Evolutionary conservation across 2,113 vertebrate genomes (phyloP).

Genomic region (Oreamnos americanus): DNA sequence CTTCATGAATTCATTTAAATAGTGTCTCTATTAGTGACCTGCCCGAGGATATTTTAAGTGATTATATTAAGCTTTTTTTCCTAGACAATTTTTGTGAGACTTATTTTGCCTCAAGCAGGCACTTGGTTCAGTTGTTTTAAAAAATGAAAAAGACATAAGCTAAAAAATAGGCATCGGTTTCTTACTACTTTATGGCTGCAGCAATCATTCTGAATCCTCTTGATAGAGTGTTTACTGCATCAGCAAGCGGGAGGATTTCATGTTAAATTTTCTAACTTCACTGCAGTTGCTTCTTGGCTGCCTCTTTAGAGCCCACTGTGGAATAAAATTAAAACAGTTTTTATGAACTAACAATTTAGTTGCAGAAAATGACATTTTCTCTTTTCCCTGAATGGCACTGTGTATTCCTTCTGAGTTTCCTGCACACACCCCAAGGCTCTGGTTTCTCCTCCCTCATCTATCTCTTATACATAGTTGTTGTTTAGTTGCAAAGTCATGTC

Average conservation of each 20-base stretch:
- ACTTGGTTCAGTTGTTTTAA: slow-evolving; percentile 26
- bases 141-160: slow-evolving; percentile 21
- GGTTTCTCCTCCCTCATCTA: not conserved
- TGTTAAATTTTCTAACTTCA: slow-evolving; percentile 60
- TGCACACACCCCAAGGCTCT: not conserved
- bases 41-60: slow-evolving; percentile 40
- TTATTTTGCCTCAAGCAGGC: slow-evolving; percentile 56
- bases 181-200: slow-evolving; percentile 26
- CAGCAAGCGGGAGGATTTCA: slow-evolving; percentile 7
- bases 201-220: slow-evolving; percentile 45
- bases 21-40: not conserved
- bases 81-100: slow-evolving; percentile 45
- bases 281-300: slow-evolving; percentile 36
- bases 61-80: slow-evolving; percentile 52
- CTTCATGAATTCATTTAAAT: slow-evolving; percentile 42
- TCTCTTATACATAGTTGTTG: not conserved
- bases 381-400: not conserved
- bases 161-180: not conserved
- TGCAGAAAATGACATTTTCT: slow-evolving; percentile 42
- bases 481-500: not conserved
- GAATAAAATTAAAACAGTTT: slow-evolving; percentile 71
- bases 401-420: not conserved
- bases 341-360: slow-evolving; percentile 56
- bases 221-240: not conserved
- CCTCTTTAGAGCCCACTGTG: slow-evolving; percentile 54